Base-by-base conservation (phyloP, 2,113 vertebrate genomes). In the Saguinus imperator region DNA sequence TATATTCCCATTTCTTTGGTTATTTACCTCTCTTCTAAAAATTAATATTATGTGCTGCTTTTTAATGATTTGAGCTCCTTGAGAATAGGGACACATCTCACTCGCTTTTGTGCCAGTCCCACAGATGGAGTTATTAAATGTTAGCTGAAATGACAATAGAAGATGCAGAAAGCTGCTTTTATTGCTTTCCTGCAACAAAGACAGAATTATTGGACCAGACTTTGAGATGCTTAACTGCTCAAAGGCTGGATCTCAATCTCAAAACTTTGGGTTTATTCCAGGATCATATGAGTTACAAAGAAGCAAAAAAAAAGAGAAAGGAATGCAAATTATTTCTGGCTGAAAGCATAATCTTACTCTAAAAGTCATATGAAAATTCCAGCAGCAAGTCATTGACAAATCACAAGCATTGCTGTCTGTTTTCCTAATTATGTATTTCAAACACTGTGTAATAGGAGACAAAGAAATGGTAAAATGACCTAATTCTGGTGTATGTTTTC, bases 331-430 rank as follows among this genome's bases (percentile, higher is more conserved):
- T 92, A 92, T 97, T 96, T 97, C 75, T 97, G 79, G 68, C 80
- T 87, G 83, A 68, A 95, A 97, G 75, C 73, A 84, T 86, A 27
- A 61, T 80, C 87, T 93, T 85, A 72, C 25, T 37, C 70, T 87
- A 66, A 89, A 91, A 97, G 92, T 97, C 96, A 82, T 84, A 97
- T 95, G 95, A 98, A 90, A 97, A 96, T 45, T 76, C 40, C 29
- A 92, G 64, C 32, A 57, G n/a, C n/a, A 52, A 83, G 58, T 93
- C 64, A 89, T 45, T 80, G n/a, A 82, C 40, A 96, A 91, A 72
- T 89, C 80, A 88, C 66, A 97, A 77, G 73, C 77, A 72, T 35
- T 87, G 10, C 4, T 85, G 6, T 29, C 32, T 32, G 45, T 79
- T 91, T 87, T 50, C 37, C 37, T 43, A 76, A 83, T 86, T 81